Evolutionary conservation across 2,888 invertebrate species (phyloP).

Genomic region (Eupithecia dodoneata): DNA sequence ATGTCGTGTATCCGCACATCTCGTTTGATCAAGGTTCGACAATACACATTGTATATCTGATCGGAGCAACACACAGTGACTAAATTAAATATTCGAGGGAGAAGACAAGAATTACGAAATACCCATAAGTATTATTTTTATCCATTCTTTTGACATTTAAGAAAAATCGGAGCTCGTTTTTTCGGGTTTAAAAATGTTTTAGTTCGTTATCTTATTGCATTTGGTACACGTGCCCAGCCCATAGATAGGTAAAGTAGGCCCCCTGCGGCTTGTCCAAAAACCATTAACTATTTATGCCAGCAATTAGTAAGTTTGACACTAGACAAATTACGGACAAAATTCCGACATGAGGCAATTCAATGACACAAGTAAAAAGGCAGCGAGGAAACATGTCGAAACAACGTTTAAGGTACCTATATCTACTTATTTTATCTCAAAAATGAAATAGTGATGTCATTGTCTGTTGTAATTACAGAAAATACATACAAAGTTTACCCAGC

Average conservation of each 20-base stretch:
- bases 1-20: no score
- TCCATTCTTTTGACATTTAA: background rate
- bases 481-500: slow-evolving; percentile 67
- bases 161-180: background rate
- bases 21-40: no score
- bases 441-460: slow-evolving; percentile 71
- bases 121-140: background rate
- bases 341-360: slow-evolving; percentile 28
- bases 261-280: background rate
- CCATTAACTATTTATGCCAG: background rate
- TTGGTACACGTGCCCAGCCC: background rate
- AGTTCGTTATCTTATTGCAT: background rate
- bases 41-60: no score
- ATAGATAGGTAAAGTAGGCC: background rate
- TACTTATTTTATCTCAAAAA: slow-evolving; percentile 47
- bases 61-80: background rate
- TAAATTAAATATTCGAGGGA: background rate
- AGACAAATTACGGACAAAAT: slow-evolving; percentile 24
- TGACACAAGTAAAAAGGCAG: slow-evolving; percentile 27
- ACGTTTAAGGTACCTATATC: slow-evolving; percentile 4
- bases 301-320: slow-evolving; percentile 21
- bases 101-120: background rate
- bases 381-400: slow-evolving; percentile 40
- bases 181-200: background rate
- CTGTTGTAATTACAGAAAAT: slow-evolving; percentile 65